A percentile compares a stretch with the other conserved stretches of the same genome.
phyloP scores from a whole-genome alignment of 2,888 invertebrate genomes.

The Macropis europaea region DNA sequence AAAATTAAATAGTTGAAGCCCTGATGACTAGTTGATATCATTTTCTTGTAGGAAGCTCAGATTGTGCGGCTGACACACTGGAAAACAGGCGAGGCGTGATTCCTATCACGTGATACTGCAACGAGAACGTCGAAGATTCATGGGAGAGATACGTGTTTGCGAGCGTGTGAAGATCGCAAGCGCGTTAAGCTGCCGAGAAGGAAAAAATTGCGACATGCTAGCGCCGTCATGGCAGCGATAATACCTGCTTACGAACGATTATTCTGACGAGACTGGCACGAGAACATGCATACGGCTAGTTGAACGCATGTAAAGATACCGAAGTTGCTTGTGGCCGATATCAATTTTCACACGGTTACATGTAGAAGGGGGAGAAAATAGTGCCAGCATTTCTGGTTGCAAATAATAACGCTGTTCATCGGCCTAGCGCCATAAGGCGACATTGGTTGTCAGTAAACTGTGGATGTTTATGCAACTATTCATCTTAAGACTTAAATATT shows the following conservation, averaged over 20 bases:
- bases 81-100: neutral
- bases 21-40: no score
- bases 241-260: slow-evolving; percentile 58
- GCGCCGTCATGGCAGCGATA: slow-evolving; percentile 58
- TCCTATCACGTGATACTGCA: slow-evolving; percentile 35
- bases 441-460: slow-evolving; percentile 23
- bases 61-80: neutral
- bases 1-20: no score
- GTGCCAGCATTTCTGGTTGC: slow-evolving; percentile 18
- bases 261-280: slow-evolving; percentile 40
- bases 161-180: slow-evolving; percentile 55
- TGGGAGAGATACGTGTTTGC: slow-evolving; percentile 39
- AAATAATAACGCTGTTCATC: slow-evolving; percentile 28
- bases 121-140: slow-evolving; percentile 48
- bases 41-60: neutral
- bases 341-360: slow-evolving; percentile 53
- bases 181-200: slow-evolving; percentile 48
- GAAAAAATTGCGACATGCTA: slow-evolving; percentile 61
- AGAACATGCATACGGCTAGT: slow-evolving; percentile 43
- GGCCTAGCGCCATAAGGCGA: slow-evolving; percentile 2
- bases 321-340: slow-evolving; percentile 35
- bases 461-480: no score
- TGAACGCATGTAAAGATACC: slow-evolving; percentile 53
- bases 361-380: slow-evolving; percentile 16
- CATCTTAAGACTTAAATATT: no score